Percentiles rank a stretch among this genome's conserved stretches.
These are phyloP conservation scores for Ectropis crepuscularia DNA, from an alignment of 2,888 invertebrate genomes.

Conservation along the genomic window DNA sequence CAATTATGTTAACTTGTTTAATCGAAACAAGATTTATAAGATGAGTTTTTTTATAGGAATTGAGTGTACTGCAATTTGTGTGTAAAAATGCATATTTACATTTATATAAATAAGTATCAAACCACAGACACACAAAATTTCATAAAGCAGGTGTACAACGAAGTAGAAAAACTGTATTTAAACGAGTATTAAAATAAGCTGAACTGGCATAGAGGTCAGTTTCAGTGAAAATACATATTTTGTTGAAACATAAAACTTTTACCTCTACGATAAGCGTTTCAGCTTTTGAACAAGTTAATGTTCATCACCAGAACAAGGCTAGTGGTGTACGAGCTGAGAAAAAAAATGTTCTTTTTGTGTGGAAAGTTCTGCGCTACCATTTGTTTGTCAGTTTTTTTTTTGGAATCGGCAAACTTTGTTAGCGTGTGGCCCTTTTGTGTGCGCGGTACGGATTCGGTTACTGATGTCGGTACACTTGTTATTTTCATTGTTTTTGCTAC, in stretches of 20 bases:
- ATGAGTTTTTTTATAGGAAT: no score
- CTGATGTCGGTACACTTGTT: background rate
- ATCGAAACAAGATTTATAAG: no score
- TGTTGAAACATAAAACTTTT: conserved; percentile 60
- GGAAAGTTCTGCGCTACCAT: conserved; percentile 17
- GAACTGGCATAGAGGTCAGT: no score
- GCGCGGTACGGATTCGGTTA: conserved; percentile 16
- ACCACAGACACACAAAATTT: no score
- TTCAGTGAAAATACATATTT: conserved; percentile 42
- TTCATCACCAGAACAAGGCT: conserved; percentile 55
- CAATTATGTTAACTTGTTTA: no score
- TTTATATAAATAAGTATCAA: no score
- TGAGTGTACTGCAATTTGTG: no score
- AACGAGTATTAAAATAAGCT: no score
- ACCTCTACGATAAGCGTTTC: conserved; percentile 55
- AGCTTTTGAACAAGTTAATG: conserved; percentile 68
- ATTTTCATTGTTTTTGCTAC: background rate
- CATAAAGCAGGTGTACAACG: no score
- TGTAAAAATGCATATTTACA: no score
- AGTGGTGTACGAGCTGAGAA: conserved; percentile 10
- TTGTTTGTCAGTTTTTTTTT: conserved; percentile 30
- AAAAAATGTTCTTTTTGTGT: conserved; percentile 15
- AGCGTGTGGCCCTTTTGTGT: conserved; percentile 16
- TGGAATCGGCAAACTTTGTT: conserved; percentile 24
- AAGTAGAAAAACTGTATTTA: no score